Percentiles rank a stretch among this genome's conserved stretches.
Evolutionary conservation across 2,888 invertebrate genomes (phyloP).

Genomic region (Sepioteuthis lessoniana): DNA sequence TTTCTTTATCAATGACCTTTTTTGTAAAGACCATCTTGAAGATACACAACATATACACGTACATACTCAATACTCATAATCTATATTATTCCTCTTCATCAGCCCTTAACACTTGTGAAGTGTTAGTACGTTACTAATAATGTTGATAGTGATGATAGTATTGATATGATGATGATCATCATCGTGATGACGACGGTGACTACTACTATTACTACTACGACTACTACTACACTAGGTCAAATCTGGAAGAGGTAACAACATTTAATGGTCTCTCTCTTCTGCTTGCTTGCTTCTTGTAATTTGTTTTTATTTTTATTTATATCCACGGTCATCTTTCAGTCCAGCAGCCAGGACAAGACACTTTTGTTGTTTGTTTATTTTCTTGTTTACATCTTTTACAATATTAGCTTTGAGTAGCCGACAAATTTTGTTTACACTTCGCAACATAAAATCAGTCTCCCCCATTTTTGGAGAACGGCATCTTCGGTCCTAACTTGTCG

Average conservation of each 20-base stretch:
- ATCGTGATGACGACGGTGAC: not conserved
- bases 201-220: not conserved
- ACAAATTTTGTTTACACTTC: too few relatives aligned
- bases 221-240: slow-evolving; percentile 33
- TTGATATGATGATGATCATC: not conserved
- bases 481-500: too few relatives aligned
- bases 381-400: not conserved
- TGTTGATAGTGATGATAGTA: not conserved
- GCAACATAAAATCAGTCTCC: too few relatives aligned
- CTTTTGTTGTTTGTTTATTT: not conserved
- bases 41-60: too few relatives aligned
- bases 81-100: not conserved
- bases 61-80: too few relatives aligned
- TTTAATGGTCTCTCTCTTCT: not conserved
- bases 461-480: too few relatives aligned
- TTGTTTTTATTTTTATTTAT: not conserved
- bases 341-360: not conserved
- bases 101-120: not conserved
- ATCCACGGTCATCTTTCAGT: not conserved
- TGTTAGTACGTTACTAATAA: not conserved
- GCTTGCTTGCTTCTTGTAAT: not conserved
- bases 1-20: not conserved
- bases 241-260: slow-evolving; percentile 25
- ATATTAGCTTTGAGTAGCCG: not conserved
- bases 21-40: too few relatives aligned